Base-by-base conservation (phyloP, 2,113 vertebrate genomes). In the Phyllopteryx taeniolatus region DNA sequence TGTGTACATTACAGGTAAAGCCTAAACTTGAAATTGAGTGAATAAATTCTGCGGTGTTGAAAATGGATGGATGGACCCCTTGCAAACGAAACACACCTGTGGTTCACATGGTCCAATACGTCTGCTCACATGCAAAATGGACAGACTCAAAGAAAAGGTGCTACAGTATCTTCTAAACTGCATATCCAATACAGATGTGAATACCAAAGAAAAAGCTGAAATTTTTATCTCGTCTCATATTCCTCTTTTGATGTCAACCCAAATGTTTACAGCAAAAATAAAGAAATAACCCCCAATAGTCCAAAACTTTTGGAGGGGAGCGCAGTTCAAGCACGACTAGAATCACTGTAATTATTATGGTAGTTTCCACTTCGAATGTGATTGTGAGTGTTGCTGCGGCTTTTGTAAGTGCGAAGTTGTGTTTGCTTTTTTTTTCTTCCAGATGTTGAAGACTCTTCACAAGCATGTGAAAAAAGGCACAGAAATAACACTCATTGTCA, bases 341-440 rank as follows among this genome's bases (percentile, higher is more conserved):
- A 22, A 78, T 73, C 72, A 39, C 31, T 67, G 71, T 35, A 46
- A 6, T n/a, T 68, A 56, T 69, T 53, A n/a, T 53, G 14, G 9
- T 68, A 31, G 53, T 73, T 70, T 68, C 63, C 6, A n/a, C 27
- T 67, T 22, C 12, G 62, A n/a, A 63, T 72, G 46, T 27, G 65
- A 74, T 14, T 70, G 27, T 56, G 63, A 42, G 61, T 69, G 39
- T 71, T 67, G 54, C 78, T 76, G 62, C 35, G 54, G 35, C 69
- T 75, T 76, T 71, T 70, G 66, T 79, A 84, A 87, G 78, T 73
- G 22, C 66, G 77, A 84, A 87, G 80, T 72, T 20, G 43, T 75
- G 46, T 85, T 74, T 79, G 77, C 63, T 77, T 83, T 85, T 83
- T 85, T 90, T 85, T 79, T 73, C 81, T 85, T 79, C 79, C 90